phyloP scores from a whole-genome alignment of 2,113 vertebrate genomes.

The Alexandromys fortis region DNA sequence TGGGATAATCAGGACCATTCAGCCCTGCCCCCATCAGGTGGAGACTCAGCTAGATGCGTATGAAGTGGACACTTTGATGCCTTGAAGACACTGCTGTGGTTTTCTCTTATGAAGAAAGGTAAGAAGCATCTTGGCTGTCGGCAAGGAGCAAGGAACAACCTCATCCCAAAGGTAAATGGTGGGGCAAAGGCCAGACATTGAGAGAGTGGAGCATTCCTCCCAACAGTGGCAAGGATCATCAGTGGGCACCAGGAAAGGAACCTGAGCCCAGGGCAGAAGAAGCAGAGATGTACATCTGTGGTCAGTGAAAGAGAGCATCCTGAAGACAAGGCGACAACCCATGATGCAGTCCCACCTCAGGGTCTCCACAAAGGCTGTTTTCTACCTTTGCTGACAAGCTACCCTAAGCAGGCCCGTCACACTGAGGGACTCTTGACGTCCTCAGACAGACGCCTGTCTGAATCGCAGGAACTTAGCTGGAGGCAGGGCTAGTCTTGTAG shows the following conservation, averaged over 20 bases:
- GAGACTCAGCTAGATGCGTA: not conserved
- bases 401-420: accelerated
- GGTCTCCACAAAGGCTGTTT: slow-evolving; percentile 7
- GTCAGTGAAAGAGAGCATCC: not conserved
- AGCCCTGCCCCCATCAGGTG: not conserved
- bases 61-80: not conserved
- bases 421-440: not conserved
- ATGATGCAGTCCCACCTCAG: not conserved
- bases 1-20: not conserved
- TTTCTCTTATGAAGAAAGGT: not conserved
- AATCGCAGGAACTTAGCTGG: not conserved
- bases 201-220: not conserved
- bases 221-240: not conserved
- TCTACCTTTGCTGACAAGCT: not conserved
- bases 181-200: not conserved
- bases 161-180: not conserved
- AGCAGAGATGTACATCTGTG: not conserved
- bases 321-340: not conserved
- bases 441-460: not conserved
- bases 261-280: not conserved
- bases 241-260: not conserved
- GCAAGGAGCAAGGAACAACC: not conserved
- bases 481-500: slow-evolving; percentile 36
- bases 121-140: not conserved
- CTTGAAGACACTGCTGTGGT: not conserved